Conservation (phyloP, 2,888 invertebrate genomes). For the Rhorus exstirpatorius region DNA sequence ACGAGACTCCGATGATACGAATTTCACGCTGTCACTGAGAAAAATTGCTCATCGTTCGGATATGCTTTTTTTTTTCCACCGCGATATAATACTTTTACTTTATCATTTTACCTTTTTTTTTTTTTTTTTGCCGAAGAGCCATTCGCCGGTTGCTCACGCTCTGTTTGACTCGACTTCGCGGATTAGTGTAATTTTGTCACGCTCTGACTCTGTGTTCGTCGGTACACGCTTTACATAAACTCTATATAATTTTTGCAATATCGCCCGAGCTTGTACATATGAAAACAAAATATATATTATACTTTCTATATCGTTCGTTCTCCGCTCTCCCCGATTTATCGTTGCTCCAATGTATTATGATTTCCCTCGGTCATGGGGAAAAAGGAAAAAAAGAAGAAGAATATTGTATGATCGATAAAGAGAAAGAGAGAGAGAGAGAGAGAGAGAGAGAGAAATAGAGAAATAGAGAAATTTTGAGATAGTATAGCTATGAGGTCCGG, state of each 20-base stretch:
- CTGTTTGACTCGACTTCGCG: slow-evolving; percentile 76
- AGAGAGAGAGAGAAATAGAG: slow-evolving; percentile 6
- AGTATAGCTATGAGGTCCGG: slow-evolving; percentile 50
- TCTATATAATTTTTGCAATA: slow-evolving; percentile 30
- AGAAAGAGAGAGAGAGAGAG: slow-evolving; percentile 1
- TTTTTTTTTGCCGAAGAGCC: slow-evolving; percentile 34
- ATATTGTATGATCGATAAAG: slow-evolving; percentile 6
- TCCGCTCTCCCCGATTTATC: slow-evolving; percentile 63
- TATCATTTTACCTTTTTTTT: slow-evolving; percentile 43
- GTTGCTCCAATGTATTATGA: slow-evolving; percentile 61
- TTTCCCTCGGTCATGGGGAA: slow-evolving; percentile 41
- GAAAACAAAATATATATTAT: slow-evolving; percentile 20
- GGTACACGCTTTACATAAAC: slow-evolving; percentile 46
- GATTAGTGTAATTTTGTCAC: slow-evolving; percentile 80
- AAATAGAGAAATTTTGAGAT: slow-evolving; percentile 41
- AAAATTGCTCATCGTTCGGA: slow-evolving; percentile 41
- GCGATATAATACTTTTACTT: slow-evolving; percentile 78
- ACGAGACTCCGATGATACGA: slow-evolving; percentile 35
- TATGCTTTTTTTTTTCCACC: slow-evolving; percentile 75
- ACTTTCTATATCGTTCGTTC: slow-evolving; percentile 81
- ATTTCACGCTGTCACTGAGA: slow-evolving; percentile 37
- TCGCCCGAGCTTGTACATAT: background rate
- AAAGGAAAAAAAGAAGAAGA: background rate
- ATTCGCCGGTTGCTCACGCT: slow-evolving; percentile 73
- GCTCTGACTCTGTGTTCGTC: slow-evolving; percentile 76